Evolutionary conservation across 2,797 vertebrate genomes (phyloP).

Genomic region (Pseudotriccus pelzelni): DNA sequence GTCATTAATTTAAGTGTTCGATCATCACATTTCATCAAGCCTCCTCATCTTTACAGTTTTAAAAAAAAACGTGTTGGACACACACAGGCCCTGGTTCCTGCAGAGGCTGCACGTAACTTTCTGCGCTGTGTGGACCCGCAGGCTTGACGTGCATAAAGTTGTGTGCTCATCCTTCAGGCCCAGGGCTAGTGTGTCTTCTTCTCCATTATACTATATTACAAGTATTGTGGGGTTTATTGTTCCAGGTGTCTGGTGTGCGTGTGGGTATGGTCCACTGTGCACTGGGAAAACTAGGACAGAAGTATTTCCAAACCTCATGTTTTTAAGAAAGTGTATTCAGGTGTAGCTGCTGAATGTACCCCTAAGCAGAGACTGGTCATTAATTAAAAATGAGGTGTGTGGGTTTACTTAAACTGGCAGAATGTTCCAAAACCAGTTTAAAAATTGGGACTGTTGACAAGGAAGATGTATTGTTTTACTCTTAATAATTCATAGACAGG

Average conservation of each 20-base stretch:
- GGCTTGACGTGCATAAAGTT: neutral
- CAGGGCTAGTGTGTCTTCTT: rapidly evolving
- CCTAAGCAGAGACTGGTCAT: neutral
- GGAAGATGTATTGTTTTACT: neutral
- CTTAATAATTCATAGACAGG: neutral
- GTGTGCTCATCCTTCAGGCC: neutral
- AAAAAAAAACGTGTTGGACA: neutral
- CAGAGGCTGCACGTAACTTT: neutral
- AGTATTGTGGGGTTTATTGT: neutral
- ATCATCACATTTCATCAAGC: neutral
- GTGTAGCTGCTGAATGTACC: neutral
- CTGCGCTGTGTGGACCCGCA: rapidly evolving
- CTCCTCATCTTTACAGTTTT: neutral
- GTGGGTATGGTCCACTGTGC: neutral
- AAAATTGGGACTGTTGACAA: neutral
- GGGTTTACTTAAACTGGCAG: neutral
- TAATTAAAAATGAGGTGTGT: neutral
- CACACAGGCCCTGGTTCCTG: neutral
- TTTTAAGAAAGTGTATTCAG: neutral
- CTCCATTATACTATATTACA: rapidly evolving
- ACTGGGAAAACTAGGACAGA: neutral
- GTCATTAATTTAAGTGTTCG: neutral
- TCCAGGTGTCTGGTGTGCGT: rapidly evolving
- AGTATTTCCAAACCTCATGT: rapidly evolving
- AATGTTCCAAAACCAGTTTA: neutral